These are phyloP conservation scores for Pseudorectes ferrugineus DNA, from an alignment of 2,113 vertebrate species.

Conservation along the genomic window DNA sequence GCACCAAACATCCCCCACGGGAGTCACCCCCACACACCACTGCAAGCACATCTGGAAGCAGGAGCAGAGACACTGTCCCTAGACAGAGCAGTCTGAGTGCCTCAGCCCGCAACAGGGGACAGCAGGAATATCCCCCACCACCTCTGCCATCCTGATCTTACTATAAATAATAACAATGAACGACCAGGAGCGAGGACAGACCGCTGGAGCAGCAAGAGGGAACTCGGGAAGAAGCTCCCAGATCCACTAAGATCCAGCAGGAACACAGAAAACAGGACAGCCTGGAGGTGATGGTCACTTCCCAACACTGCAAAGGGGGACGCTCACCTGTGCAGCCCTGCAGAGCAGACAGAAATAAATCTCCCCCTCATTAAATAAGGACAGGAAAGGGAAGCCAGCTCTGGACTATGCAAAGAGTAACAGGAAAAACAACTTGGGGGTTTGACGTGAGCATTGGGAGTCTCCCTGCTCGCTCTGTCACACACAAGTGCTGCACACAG, in stretches of 20 bases:
- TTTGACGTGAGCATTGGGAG: background rate
- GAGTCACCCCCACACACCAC: background rate
- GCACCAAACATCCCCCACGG: background rate
- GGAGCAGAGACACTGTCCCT: rapidly evolving
- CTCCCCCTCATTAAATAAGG: background rate
- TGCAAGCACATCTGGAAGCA: background rate
- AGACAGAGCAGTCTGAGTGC: background rate
- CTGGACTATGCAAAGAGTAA: background rate
- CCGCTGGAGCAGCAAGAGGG: background rate
- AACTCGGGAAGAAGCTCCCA: background rate
- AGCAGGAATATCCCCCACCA: background rate
- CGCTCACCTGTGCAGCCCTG: background rate
- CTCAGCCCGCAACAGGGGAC: background rate
- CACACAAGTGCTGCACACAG: background rate
- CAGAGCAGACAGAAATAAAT: background rate
- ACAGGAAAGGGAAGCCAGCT: background rate
- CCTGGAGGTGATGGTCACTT: background rate
- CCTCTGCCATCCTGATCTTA: background rate
- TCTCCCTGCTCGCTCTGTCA: background rate
- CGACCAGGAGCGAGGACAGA: rapidly evolving
- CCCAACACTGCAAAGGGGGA: background rate
- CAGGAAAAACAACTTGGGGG: background rate
- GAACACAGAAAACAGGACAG: background rate
- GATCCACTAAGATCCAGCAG: background rate
- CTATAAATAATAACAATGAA: background rate